Evolutionary conservation across 37 sponge, comb jelly and placozoan species (phyloP).

Genomic region (Spongilla lacustris): DNA sequence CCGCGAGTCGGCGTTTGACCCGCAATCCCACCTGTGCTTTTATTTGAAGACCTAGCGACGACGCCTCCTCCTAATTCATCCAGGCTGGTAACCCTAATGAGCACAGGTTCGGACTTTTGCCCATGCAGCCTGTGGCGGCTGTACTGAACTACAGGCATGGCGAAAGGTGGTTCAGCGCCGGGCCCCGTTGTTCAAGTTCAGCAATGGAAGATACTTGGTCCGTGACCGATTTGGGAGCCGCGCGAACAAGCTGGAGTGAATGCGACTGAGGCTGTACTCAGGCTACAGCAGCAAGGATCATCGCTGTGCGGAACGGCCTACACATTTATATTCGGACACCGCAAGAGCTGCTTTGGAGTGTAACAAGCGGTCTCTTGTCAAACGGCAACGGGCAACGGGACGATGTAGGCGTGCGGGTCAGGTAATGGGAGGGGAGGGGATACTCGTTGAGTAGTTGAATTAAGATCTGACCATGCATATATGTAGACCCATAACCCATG

Average conservation of each 20-base stretch:
- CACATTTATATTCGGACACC: neutral
- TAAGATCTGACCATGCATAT: no score
- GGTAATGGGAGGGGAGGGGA: no score
- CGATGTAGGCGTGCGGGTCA: no score
- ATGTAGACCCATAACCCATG: no score
- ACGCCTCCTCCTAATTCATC: neutral
- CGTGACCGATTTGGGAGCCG: neutral
- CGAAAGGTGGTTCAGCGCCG: neutral
- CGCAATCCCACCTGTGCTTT: neutral
- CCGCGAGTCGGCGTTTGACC: conserved; percentile 13
- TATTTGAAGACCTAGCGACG: conserved; percentile 21
- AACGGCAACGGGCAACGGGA: no score
- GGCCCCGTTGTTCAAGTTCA: conserved; percentile 5
- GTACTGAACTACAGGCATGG: neutral
- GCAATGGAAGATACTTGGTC: neutral
- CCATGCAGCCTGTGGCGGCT: neutral
- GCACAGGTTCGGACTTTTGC: neutral
- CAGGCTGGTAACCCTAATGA: conserved; percentile 2
- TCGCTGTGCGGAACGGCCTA: neutral
- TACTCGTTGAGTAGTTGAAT: no score
- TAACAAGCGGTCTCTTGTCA: no score
- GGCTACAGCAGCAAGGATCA: conserved; percentile 10
- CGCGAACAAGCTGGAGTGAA: neutral
- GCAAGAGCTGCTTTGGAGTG: neutral
- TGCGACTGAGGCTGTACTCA: neutral